Evolutionary conservation across 37 sponge, comb jelly and placozoan genomes (phyloP).

Genomic region (Bolinopsis microptera): DNA sequence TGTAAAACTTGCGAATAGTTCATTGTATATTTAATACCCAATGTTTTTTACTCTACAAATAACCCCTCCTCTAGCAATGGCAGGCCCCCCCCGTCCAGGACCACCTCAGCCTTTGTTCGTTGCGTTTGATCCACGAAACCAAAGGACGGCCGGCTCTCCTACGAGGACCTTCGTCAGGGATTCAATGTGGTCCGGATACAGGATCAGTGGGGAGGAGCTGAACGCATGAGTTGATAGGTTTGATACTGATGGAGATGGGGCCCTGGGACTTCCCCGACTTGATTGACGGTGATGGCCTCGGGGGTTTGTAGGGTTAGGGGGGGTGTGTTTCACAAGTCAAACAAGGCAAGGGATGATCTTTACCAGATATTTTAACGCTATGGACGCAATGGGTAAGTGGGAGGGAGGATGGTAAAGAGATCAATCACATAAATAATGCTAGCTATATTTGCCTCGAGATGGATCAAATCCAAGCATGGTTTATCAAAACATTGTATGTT

Average conservation of each 20-base stretch:
- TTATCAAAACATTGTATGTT: not conserved
- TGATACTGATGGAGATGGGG: conserved; percentile 6
- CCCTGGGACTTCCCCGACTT: not conserved
- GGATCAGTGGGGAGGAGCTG: not conserved
- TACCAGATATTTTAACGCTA: not conserved
- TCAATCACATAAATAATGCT: too few relatives aligned
- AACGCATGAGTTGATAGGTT: not conserved
- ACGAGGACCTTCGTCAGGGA: not conserved
- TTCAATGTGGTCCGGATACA: not conserved
- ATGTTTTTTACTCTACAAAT: too few relatives aligned
- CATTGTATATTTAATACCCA: too few relatives aligned
- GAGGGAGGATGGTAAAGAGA: too few relatives aligned
- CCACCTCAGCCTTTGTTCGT: not conserved
- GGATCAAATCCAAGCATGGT: too few relatives aligned
- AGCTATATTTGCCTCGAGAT: too few relatives aligned
- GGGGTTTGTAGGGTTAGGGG: not conserved
- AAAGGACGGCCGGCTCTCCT: not conserved
- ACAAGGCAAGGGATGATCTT: not conserved
- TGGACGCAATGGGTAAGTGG: not conserved
- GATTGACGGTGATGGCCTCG: not conserved
- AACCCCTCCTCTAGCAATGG: not conserved
- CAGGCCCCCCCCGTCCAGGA: not conserved
- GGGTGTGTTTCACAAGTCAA: not conserved
- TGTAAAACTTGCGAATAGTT: too few relatives aligned
- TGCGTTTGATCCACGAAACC: conserved; percentile 20